Evolutionary conservation across 64 coral and sea anemone genomes (phyloP).

Genomic region (Pocillopora damicornis): DNA sequence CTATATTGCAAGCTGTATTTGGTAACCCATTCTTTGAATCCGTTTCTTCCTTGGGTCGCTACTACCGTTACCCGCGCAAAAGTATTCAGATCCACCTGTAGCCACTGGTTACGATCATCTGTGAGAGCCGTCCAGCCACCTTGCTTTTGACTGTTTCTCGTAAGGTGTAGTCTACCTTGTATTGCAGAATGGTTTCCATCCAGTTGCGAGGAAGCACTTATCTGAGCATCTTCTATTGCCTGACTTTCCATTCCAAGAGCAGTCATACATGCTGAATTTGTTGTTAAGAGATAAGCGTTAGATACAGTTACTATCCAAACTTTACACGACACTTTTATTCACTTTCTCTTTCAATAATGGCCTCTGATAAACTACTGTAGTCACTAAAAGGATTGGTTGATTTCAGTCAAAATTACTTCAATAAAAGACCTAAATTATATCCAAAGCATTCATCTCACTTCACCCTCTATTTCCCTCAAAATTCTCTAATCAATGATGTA

Average conservation of each 20-base stretch:
- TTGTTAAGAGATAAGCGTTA: not conserved
- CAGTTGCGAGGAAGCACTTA: not conserved
- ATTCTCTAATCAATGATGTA: too few species aligned
- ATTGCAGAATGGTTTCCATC: not conserved
- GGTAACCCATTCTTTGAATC: not conserved
- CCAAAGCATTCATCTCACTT: too few species aligned
- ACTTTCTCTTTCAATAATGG: not conserved
- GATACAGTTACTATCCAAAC: not conserved
- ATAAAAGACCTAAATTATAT: too few species aligned
- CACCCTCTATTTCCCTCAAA: not conserved
- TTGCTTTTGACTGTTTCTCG: too few species aligned
- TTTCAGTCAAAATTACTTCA: too few species aligned
- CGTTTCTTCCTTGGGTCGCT: not conserved
- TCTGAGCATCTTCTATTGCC: not conserved
- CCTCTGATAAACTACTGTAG: not conserved
- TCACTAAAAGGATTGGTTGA: too few species aligned
- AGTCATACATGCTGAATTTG: not conserved
- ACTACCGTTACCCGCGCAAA: not conserved
- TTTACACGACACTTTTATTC: too few species aligned
- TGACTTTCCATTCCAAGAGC: slow-evolving; percentile 13
- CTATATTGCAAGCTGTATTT: not conserved
- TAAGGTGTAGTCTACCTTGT: not conserved
- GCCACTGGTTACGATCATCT: slow-evolving; percentile 5
- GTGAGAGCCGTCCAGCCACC: not conserved
- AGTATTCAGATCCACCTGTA: not conserved